Evolutionary conservation across 2,113 vertebrate genomes (phyloP).

Genomic region (Eptatretus burgeri): DNA sequence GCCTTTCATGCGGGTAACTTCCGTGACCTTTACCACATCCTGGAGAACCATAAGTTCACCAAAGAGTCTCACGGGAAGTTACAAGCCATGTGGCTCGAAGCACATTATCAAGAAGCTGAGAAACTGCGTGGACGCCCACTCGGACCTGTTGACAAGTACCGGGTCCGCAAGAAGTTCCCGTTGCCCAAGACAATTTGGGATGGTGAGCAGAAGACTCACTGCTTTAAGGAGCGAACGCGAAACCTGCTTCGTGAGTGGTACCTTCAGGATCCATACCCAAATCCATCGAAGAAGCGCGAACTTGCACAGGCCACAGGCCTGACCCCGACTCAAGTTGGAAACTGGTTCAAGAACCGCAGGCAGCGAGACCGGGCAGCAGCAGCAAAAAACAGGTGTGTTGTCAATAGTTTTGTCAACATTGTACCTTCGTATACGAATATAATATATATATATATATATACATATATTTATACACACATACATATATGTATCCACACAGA

Average conservation of each 20-base stretch:
- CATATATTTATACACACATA: not conserved
- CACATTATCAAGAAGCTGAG: conserved; percentile 98
- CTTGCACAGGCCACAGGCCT: conserved; percentile 99
- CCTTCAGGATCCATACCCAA: conserved; percentile 98
- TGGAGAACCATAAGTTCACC: conserved; percentile 99
- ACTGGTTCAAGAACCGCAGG: conserved; percentile 99
- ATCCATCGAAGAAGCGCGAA: conserved; percentile 99
- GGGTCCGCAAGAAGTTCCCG: conserved; percentile 99
- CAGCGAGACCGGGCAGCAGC: conserved; percentile 96
- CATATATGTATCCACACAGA: not conserved
- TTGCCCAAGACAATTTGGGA: conserved; percentile 99
- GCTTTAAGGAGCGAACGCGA: conserved; percentile 98
- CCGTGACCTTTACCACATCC: conserved; percentile 95
- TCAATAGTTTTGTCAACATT: not conserved
- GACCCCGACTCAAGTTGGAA: conserved; percentile 96
- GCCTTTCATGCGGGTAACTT: conserved; percentile 99
- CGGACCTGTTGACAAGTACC: conserved; percentile 96
- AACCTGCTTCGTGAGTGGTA: conserved; percentile 98
- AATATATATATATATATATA: not conserved
- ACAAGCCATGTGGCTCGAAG: conserved; percentile 98
- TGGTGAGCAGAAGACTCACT: conserved; percentile 99
- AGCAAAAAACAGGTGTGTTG: conserved; percentile 91
- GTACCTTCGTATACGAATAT: not conserved
- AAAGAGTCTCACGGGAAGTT: conserved; percentile 98
- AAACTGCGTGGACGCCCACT: conserved; percentile 86